These are phyloP conservation scores for Sebastes fasciatus DNA, from an alignment of 2,113 vertebrate species.

Conservation along the genomic window DNA sequence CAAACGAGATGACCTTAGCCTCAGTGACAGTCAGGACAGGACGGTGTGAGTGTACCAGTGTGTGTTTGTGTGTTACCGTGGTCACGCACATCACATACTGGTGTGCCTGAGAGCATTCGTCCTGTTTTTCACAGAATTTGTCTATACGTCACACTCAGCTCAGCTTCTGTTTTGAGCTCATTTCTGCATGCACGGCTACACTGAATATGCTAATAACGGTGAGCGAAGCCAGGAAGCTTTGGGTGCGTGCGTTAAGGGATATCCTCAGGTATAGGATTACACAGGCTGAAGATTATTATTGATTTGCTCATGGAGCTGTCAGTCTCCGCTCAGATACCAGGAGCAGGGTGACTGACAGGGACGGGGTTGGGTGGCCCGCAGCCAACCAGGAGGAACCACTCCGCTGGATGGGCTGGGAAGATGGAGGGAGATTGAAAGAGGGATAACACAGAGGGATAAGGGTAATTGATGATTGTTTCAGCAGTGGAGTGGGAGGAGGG, in stretches of 20 bases:
- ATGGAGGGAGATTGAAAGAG: conserved; percentile 73
- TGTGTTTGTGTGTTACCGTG: conserved; percentile 46
- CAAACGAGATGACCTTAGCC: conserved; percentile 79
- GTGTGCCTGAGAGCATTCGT: background rate
- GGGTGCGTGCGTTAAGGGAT: conserved; percentile 59
- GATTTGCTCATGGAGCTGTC: conserved; percentile 94
- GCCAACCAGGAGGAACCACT: conserved; percentile 92
- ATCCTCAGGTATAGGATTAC: conserved; percentile 84
- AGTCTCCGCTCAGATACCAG: conserved; percentile 87
- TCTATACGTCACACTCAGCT: background rate
- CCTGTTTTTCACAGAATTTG: background rate
- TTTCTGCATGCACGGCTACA: background rate
- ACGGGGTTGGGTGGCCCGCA: conserved; percentile 91
- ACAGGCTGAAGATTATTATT: conserved; percentile 97
- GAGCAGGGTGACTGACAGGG: conserved; percentile 92
- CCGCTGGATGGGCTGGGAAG: conserved; percentile 93
- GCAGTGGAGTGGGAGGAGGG: conserved; percentile 79
- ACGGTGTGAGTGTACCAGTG: conserved; percentile 31
- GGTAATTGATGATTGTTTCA: conserved; percentile 98
- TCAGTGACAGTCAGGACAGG: conserved; percentile 72
- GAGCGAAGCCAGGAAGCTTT: conserved; percentile 49
- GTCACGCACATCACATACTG: background rate
- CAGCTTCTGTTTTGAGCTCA: background rate
- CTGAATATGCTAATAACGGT: conserved; percentile 46
- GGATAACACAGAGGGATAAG: conserved; percentile 92